Conservation (phyloP, 53 echinoderm and acorn worm genomes). For the Crossaster papposus region DNA sequence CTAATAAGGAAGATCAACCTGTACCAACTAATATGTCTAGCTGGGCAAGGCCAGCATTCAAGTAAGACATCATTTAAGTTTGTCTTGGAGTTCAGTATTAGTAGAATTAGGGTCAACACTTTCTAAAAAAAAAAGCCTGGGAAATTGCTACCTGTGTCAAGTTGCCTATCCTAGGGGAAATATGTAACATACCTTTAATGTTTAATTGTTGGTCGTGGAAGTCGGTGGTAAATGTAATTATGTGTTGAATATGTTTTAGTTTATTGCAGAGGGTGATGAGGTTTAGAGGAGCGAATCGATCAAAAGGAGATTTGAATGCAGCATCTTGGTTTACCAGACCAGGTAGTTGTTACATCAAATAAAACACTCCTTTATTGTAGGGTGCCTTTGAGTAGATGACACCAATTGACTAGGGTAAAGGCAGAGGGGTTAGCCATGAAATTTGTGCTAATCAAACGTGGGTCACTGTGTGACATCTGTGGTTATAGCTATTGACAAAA, state of each 20-base stretch:
- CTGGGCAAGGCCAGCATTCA: conserved; percentile 52
- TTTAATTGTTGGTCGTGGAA: too few species aligned
- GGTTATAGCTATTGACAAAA: too few species aligned
- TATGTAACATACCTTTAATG: too few species aligned
- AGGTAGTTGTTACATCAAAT: conserved; percentile 62
- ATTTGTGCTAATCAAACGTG: too few species aligned
- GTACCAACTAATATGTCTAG: conserved; percentile 94
- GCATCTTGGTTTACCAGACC: conserved; percentile 99
- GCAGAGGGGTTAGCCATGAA: too few species aligned
- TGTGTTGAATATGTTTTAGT: conserved; percentile 58
- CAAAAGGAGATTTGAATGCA: conserved; percentile 97
- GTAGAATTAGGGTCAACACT: background rate
- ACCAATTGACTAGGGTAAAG: too few species aligned
- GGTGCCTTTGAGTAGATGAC: too few species aligned
- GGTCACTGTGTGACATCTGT: too few species aligned
- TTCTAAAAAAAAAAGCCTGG: too few species aligned
- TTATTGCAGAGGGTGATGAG: conserved; percentile 94
- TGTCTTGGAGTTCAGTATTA: background rate
- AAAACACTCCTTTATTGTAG: too few species aligned
- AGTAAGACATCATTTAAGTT: background rate
- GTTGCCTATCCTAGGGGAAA: too few species aligned
- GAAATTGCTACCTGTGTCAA: too few species aligned
- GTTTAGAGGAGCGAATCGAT: conserved; percentile 95
- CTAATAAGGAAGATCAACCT: conserved; percentile 94
- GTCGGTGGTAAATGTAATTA: background rate